phyloP scores from a whole-genome alignment of 2,888 invertebrate species.

The Galeopsomyia nigrocyanea region DNA sequence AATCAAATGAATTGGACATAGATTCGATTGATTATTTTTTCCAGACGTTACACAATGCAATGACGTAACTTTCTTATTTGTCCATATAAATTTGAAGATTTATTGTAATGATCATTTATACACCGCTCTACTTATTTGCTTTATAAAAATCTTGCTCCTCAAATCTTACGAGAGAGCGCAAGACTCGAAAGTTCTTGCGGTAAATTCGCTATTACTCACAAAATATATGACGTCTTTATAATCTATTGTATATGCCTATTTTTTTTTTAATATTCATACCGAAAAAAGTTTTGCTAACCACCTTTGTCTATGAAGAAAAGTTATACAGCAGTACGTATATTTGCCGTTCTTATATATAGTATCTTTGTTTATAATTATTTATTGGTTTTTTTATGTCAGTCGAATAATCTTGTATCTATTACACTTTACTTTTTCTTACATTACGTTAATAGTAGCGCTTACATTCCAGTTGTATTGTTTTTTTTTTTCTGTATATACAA shows the following conservation, averaged over 20 bases:
- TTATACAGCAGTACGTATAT: constrained; percentile 42
- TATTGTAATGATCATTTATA: constrained; percentile 6
- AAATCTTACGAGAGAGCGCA: constrained; percentile 1
- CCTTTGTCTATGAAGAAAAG: constrained; percentile 14
- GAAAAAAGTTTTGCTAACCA: constrained; percentile 23
- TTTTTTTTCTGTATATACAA: constrained; percentile 3
- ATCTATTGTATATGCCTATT: constrained; percentile 41
- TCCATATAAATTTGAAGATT: constrained; percentile 23
- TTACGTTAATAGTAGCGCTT: constrained; percentile 19
- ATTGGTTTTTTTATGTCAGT: constrained; percentile 42
- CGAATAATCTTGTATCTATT: constrained; percentile 37
- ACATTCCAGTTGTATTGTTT: constrained; percentile 12
- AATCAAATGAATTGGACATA: constrained; percentile 3
- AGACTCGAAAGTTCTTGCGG: constrained; percentile 13
- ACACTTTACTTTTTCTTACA: constrained; percentile 25
- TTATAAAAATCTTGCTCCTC: constrained; percentile 20
- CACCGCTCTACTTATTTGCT: neutral
- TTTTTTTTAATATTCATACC: constrained; percentile 18
- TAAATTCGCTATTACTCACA: constrained; percentile 51
- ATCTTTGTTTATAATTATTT: constrained; percentile 39
- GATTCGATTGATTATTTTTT: too few relatives aligned
- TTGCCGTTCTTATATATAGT: constrained; percentile 22
- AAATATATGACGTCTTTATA: constrained; percentile 50
- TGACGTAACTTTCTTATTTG: constrained; percentile 18
- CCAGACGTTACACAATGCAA: constrained; percentile 17